Evolutionary conservation across 1,140 invertebrate species (phyloP).

Genomic region (Bombus waltoni): DNA sequence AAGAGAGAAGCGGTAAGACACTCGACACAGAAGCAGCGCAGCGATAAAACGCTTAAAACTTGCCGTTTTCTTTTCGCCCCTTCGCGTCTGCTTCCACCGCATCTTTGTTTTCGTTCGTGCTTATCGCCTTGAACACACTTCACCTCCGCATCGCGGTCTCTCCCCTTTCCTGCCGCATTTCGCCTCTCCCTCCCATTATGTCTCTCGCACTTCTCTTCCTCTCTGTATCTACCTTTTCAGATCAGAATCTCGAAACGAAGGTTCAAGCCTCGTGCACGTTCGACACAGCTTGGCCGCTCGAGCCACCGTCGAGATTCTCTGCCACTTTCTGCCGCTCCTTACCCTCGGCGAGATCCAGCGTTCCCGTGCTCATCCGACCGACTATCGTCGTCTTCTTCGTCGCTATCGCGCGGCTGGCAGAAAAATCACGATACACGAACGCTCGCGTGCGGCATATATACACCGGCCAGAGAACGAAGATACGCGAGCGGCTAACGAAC

Average conservation of each 20-base stretch:
- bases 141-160: neutral
- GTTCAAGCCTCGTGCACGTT: neutral
- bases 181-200: neutral
- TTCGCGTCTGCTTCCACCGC: neutral
- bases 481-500: neutral
- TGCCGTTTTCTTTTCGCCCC: neutral
- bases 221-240: neutral
- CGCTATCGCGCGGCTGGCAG: neutral
- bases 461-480: neutral
- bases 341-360: neutral
- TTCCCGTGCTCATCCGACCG: neutral
- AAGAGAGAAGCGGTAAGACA: neutral
- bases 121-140: neutral
- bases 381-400: neutral
- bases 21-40: conserved; percentile 26
- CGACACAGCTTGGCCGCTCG: neutral
- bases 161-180: neutral
- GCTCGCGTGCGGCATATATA: neutral
- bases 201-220: neutral
- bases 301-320: neutral
- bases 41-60: conserved; percentile 24
- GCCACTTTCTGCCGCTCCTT: neutral
- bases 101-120: neutral
- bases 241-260: neutral
- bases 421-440: neutral